A percentile compares a stretch with the other conserved stretches of the same genome.
Conservation (phyloP, 2,113 vertebrate genomes). For the Gallinago undulata region DNA sequence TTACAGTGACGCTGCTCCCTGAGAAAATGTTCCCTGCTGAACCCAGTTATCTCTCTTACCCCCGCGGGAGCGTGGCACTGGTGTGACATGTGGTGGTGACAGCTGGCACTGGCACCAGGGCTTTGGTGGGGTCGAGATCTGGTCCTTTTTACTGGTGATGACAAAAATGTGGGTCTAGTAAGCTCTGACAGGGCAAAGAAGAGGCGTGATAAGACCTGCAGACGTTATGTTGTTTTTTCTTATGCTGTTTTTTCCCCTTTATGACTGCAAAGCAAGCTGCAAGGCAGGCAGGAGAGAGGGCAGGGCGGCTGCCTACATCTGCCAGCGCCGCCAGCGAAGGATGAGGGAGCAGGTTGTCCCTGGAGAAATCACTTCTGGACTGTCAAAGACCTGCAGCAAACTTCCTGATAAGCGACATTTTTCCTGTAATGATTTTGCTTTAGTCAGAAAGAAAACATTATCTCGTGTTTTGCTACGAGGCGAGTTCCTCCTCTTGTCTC, state of each 20-base stretch:
- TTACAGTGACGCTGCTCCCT: neutral
- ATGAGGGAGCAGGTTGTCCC: neutral
- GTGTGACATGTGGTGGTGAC: neutral
- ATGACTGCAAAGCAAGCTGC: neutral
- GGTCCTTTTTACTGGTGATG: neutral
- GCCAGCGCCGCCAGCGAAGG: neutral
- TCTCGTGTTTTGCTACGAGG: neutral
- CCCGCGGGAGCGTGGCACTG: rapidly evolving
- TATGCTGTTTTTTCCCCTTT: neutral
- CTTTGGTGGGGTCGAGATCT: neutral
- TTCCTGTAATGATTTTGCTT: neutral
- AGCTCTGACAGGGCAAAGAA: neutral
- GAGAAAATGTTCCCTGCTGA: neutral
- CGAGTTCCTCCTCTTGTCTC: neutral
- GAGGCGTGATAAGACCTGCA: neutral
- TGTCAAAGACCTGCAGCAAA: neutral
- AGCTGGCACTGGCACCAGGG: neutral
- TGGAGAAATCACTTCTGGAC: neutral
- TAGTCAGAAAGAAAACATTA: conserved; percentile 23
- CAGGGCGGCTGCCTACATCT: neutral
- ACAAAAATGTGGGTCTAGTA: neutral
- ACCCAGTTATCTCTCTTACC: rapidly evolving
- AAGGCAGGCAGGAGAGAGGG: neutral
- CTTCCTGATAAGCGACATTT: conserved; percentile 18
- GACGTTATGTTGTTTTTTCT: neutral